Percentiles rank a stretch among this genome's conserved stretches.
These are phyloP conservation scores for Ptychobarbus kaznakovi DNA, from an alignment of 2,797 vertebrate genomes.

Conservation along the genomic window DNA sequence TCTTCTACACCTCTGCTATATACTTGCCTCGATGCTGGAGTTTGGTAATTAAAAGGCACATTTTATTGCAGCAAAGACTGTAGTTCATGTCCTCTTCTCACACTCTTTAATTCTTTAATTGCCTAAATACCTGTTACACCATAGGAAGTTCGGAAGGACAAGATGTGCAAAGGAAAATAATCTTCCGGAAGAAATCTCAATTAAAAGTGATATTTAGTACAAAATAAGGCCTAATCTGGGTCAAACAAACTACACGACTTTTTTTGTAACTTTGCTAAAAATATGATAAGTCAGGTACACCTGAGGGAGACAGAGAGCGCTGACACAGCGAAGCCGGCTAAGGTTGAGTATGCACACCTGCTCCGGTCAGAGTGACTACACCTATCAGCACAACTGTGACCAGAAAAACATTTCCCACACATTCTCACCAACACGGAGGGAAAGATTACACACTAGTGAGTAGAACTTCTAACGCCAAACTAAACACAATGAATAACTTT, in stretches of 20 bases:
- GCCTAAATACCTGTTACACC: background rate
- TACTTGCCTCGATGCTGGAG: constrained; percentile 15
- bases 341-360: constrained; percentile 47
- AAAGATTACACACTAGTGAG: background rate
- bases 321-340: constrained; percentile 8
- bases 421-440: constrained; percentile 1
- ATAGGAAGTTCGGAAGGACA: background rate
- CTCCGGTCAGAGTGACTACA: constrained; percentile 47
- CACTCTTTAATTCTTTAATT: constrained; percentile 20
- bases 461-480: background rate
- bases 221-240: constrained; percentile 32
- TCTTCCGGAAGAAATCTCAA: constrained; percentile 2
- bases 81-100: background rate
- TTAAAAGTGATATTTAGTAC: constrained; percentile 15
- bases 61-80: background rate
- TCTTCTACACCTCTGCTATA: constrained; percentile 12
- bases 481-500: background rate
- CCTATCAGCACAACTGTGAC: constrained; percentile 42
- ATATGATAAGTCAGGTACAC: constrained; percentile 41
- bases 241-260: constrained; percentile 34
- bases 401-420: constrained; percentile 20
- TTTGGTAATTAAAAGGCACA: constrained; percentile 18
- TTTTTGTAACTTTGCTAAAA: constrained; percentile 40
- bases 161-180: background rate
- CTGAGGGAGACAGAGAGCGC: constrained; percentile 33